Base-by-base conservation (phyloP, 2,888 invertebrate genomes). In the Harmothoe impar region DNA sequence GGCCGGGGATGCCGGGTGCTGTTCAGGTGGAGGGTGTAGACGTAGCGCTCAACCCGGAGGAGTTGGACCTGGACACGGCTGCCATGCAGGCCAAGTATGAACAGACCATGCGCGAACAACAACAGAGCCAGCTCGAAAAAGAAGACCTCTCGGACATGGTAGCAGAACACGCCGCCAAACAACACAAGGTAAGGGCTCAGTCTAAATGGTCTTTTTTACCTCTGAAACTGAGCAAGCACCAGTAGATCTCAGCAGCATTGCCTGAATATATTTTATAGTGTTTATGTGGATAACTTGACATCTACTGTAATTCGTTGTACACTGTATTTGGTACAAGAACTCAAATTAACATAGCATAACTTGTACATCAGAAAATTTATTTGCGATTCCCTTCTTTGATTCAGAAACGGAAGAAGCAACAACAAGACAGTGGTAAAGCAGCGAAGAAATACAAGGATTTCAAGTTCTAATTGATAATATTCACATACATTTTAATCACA, bases 131-230 rank as follows among this genome's bases (percentile, higher is more conserved):
- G 94, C 96, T 98, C 90, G 97, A 98, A 94, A 97, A 98, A 93
- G 99, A 99, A 96, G 99, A 99, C 96, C 97, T 99, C 78, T 98
- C 98, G 35, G 99, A 99, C 96, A 99, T 99, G 99, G 97, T 99
- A 94, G 99, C 99, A 5, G 99, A 99, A 96, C 99, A 99, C 95
- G 98, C 99, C 77, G 99, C 99, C 25, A 97, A 99, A 93, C 99
- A 99, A 91, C 88, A 93, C 96, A 99, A 98, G 29, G 89, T 89
- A 68, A 68, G 43, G 25, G 33, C 31, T 43, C 10, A 7, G 3
- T 43, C 43, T 43, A 43, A 43, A 10, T 43, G 43, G 43, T 43
- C 29, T 29, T 20, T 20, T 20, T 72, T 43, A 43, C 43, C 1
- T n/a, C n/a, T n/a, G n/a, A n/a, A n/a, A n/a, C n/a, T n/a, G n/a